Evolutionary conservation across 1,140 invertebrate species (phyloP), one percentile per base, ranked within the genome.

Genomic region (Drosophila insularis): DNA sequence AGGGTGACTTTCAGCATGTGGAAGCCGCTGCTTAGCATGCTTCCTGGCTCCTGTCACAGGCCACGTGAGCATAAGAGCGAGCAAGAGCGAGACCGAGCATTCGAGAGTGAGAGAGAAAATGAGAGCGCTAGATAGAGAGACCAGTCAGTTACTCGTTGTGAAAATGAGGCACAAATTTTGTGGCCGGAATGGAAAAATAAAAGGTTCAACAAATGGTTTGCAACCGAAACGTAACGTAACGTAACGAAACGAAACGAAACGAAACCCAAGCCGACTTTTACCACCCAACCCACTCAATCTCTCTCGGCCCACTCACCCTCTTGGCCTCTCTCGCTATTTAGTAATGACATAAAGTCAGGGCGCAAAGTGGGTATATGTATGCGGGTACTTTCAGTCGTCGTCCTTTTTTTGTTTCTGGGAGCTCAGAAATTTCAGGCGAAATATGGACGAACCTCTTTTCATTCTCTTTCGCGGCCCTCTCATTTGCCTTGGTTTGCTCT

Each of bases 151-250:
- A 50, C 43, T 68, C n/a, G 43, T 60, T 76, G 73, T 80, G 80
- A 84, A 84, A 84, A 84, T 84, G 80, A 84, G 80, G 81, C 81
- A 78, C 81, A 85, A 81, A 85, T 86, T 85, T 81, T 85, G 81
- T 85, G 81, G 78, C 81, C 72, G 72, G 68, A 74, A 79, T 75
- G 68, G 68, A 35, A 32, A 71, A 65, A 66, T 64, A 81, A 74
- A 82, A 87, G 82, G 82, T 89, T 87, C 82, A 87, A 87, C 84
- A 87, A 87, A 87, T 87, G 84, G 82, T 87, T 87, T 78, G 69
- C 69, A 87, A 62, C 78, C 81, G 37, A 80, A 81, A 74, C 71
- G 61, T 67, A 81, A 73, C 17, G 39, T 14, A 40, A 40, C 39
- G 39, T 14, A 43, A 43, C 40, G 40, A 82, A 62, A 56, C 53